Evolutionary conservation across 1,140 invertebrate species (phyloP).

Genomic region (Drosophila lacteicornis): DNA sequence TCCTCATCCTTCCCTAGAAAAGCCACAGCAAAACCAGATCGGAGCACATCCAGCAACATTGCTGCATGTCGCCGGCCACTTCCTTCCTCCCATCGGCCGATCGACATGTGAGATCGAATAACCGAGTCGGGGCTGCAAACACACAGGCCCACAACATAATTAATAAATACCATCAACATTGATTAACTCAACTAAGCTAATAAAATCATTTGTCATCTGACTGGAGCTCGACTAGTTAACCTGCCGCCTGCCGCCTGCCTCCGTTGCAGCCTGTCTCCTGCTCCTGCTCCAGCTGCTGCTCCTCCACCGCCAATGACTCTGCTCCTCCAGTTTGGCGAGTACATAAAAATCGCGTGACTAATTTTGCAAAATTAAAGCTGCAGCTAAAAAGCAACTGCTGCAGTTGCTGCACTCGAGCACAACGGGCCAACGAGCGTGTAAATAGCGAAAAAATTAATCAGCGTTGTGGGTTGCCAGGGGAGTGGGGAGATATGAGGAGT

Average conservation of each 20-base stretch:
- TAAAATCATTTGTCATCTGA: conserved; percentile 84
- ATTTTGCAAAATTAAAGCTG: conserved; percentile 81
- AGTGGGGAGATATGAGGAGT: conserved; percentile 19
- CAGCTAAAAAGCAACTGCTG: conserved; percentile 33
- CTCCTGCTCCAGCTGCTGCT: conserved; percentile 1
- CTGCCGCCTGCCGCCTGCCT: conserved; percentile 4
- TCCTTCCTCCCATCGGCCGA: conserved; percentile 52
- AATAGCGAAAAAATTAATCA: conserved; percentile 84
- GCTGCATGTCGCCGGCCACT: conserved; percentile 58
- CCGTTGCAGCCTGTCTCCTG: neutral
- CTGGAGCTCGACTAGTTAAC: conserved; percentile 76
- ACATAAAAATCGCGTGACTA: conserved; percentile 84
- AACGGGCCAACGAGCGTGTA: conserved; percentile 77
- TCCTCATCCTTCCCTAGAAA: conserved; percentile 22
- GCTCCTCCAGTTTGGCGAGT: conserved; percentile 56
- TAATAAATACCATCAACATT: conserved; percentile 84
- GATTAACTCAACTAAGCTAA: conserved; percentile 84
- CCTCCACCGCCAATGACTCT: conserved; percentile 2
- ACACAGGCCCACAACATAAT: conserved; percentile 75
- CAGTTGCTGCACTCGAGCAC: conserved; percentile 42
- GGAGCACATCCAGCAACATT: conserved; percentile 28
- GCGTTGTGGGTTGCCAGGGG: conserved; percentile 27
- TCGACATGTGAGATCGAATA: conserved; percentile 72
- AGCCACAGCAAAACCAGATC: conserved; percentile 33
- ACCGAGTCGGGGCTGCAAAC: conserved; percentile 41